phyloP scores from a whole-genome alignment of 2,888 invertebrate genomes.

The Epistrophe grossulariae region DNA sequence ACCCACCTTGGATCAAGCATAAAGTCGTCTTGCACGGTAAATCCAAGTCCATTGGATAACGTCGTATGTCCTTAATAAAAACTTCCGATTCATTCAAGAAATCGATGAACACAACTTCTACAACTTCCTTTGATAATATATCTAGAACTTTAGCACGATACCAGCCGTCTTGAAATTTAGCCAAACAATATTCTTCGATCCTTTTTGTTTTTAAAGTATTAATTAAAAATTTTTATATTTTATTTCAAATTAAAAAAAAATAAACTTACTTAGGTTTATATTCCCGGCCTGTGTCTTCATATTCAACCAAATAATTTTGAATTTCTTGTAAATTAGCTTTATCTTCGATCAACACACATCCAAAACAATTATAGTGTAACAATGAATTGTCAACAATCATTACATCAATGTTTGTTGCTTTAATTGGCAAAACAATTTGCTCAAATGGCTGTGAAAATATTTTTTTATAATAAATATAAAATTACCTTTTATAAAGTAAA shows the following conservation, averaged over 20 bases:
- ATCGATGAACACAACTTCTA: slow-evolving; percentile 77
- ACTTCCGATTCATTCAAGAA: slow-evolving; percentile 77
- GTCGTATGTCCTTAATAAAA: slow-evolving; percentile 73
- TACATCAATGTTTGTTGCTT: slow-evolving; percentile 64
- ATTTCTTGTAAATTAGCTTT: slow-evolving; percentile 67
- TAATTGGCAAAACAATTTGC: slow-evolving; percentile 32
- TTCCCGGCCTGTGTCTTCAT: slow-evolving; percentile 56
- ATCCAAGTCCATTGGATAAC: slow-evolving; percentile 77
- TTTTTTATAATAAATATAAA: neutral
- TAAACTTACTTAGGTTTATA: slow-evolving; percentile 77
- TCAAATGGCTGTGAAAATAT: slow-evolving; percentile 64
- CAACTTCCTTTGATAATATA: slow-evolving; percentile 54
- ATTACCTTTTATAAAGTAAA: neutral
- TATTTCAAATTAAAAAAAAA: neutral
- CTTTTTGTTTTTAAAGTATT: slow-evolving; percentile 24
- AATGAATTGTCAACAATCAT: slow-evolving; percentile 77
- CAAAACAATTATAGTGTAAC: slow-evolving; percentile 74
- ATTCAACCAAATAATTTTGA: slow-evolving; percentile 69
- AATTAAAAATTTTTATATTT: neutral
- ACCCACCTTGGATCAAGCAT: slow-evolving; percentile 77
- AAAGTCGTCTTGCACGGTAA: slow-evolving; percentile 76
- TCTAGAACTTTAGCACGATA: slow-evolving; percentile 77
- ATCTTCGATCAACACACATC: slow-evolving; percentile 74
- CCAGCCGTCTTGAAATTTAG: slow-evolving; percentile 77
- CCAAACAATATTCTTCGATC: slow-evolving; percentile 77